phyloP scores from a whole-genome alignment of 2,888 invertebrate genomes.

The Alloscopus bannaensis region DNA sequence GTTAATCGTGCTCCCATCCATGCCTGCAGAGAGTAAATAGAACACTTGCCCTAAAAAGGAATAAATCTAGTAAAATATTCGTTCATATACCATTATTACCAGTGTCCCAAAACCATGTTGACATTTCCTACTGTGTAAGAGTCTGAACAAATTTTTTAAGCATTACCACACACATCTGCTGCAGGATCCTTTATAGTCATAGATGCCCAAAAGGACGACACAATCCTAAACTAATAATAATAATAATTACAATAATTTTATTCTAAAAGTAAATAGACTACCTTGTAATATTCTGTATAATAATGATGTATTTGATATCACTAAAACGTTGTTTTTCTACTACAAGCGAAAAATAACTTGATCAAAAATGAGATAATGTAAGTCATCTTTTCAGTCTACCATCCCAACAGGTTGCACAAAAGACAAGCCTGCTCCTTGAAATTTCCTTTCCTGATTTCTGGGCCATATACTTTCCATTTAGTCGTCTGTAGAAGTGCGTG shows the following conservation, averaged over 20 bases:
- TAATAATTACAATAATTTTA: conserved; percentile 16
- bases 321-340: background rate
- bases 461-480: conserved; percentile 14
- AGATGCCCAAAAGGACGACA: no score
- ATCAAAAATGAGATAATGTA: conserved; percentile 66
- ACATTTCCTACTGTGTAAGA: conserved; percentile 38
- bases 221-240: conserved; percentile 13
- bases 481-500: no score
- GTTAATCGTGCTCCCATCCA: conserved; percentile 24
- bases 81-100: no score
- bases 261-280: no score
- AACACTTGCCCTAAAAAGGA: no score
- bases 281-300: background rate
- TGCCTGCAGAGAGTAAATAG: no score
- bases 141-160: background rate
- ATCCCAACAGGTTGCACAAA: conserved; percentile 52
- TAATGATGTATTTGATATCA: background rate
- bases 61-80: conserved; percentile 6
- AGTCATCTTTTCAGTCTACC: conserved; percentile 66
- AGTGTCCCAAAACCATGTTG: conserved; percentile 58
- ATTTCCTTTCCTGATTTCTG: conserved; percentile 50
- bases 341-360: conserved; percentile 62
- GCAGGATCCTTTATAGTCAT: no score
- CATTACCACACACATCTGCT: background rate
- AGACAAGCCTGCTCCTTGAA: conserved; percentile 54